These are phyloP conservation scores for Psittacula echo DNA, from an alignment of 2,797 vertebrate genomes.

Conservation along the genomic window DNA sequence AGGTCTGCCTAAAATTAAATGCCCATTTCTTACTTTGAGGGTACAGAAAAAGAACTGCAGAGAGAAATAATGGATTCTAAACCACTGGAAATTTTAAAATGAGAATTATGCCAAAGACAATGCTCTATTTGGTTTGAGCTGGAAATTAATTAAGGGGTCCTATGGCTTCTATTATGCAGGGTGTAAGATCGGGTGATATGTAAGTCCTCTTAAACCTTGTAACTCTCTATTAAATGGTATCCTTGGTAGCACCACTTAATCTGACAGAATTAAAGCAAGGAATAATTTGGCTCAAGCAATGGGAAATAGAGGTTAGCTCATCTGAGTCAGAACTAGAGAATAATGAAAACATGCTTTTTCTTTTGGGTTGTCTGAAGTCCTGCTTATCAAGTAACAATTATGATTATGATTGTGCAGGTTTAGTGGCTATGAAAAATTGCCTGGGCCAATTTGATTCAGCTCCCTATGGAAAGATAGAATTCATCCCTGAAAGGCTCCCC, in stretches of 20 bases:
- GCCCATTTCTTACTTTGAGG: neutral
- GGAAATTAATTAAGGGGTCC: neutral
- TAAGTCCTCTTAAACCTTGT: neutral
- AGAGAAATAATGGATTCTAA: neutral
- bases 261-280: neutral
- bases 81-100: neutral
- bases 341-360: neutral
- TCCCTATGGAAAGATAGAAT: neutral
- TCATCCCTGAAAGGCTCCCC: neutral
- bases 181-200: neutral
- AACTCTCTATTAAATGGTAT: neutral
- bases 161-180: neutral
- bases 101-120: neutral
- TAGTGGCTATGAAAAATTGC: neutral
- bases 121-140: neutral
- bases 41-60: neutral
- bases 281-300: neutral
- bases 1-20: neutral
- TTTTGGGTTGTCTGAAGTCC: neutral
- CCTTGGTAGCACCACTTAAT: neutral
- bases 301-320: neutral
- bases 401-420: neutral
- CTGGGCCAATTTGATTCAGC: neutral
- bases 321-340: neutral
- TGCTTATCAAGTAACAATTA: neutral